phyloP scores from a whole-genome alignment of 2,113 vertebrate species.

The Xenus cinereus region DNA sequence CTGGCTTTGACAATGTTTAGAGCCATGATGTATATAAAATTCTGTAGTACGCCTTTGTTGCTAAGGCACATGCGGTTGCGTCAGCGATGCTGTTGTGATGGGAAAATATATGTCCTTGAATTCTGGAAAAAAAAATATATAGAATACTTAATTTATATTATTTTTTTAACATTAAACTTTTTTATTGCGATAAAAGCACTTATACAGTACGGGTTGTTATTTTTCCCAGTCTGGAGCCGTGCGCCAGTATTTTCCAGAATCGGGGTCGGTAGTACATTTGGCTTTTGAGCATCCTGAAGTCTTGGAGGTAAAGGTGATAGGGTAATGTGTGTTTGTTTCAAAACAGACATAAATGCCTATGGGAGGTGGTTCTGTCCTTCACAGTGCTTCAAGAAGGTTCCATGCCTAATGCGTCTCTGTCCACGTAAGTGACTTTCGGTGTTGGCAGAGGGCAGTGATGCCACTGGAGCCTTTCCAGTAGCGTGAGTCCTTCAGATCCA shows the following conservation, averaged over 20 bases:
- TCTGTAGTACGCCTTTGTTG: slow-evolving; percentile 52
- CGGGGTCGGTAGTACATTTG: not conserved
- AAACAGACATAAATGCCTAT: not conserved
- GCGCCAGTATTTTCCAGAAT: fast-evolving
- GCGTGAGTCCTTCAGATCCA: not conserved
- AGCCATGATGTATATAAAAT: slow-evolving; percentile 35
- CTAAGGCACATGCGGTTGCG: slow-evolving; percentile 17
- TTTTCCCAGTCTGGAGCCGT: fast-evolving
- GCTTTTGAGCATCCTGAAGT: not conserved
- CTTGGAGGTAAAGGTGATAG: not conserved
- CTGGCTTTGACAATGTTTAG: slow-evolving; percentile 30
- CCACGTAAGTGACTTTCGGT: not conserved
- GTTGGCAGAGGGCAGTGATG: slow-evolving; percentile 22
- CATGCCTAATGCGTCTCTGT: not conserved
- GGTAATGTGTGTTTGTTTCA: not conserved
- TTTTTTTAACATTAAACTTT: not conserved
- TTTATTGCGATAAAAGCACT: not conserved
- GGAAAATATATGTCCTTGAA: slow-evolving; percentile 32
- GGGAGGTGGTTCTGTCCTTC: not conserved
- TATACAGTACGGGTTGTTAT: fast-evolving
- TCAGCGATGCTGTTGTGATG: slow-evolving; percentile 14
- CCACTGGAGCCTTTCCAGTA: not conserved
- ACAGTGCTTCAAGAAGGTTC: slow-evolving; percentile 49
- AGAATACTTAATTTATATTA: not conserved
- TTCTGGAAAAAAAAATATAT: not conserved